Conservation (phyloP, 1,140 invertebrate species). For the Cherax quadricarinatus region DNA sequence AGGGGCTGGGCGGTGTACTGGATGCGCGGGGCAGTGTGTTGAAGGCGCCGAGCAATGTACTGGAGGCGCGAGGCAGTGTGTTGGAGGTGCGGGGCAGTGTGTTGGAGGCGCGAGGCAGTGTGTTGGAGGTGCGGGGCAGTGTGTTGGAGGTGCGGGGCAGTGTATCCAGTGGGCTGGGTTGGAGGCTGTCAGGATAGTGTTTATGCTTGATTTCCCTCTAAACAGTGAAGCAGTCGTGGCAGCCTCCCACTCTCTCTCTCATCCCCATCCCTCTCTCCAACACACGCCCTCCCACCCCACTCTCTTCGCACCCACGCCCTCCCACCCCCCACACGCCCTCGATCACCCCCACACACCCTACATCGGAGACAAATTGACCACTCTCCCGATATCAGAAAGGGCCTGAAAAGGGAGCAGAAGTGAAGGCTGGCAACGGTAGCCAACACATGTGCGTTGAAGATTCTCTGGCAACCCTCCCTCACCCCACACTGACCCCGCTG, state of each 20-base stretch:
- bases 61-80: background rate
- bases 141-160: background rate
- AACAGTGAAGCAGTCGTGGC: slow-evolving; percentile 42
- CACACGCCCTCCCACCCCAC: background rate
- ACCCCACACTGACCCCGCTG: background rate
- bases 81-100: background rate
- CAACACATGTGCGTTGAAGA: background rate
- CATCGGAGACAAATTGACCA: background rate
- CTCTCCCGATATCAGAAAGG: too few relatives aligned
- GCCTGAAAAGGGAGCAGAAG: background rate
- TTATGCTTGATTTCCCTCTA: slow-evolving; percentile 67
- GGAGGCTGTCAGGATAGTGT: slow-evolving; percentile 54
- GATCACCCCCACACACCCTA: background rate
- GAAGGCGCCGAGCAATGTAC: background rate
- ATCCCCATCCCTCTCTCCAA: slow-evolving; percentile 12
- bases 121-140: background rate
- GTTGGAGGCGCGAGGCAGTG: background rate
- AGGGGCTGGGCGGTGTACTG: too few relatives aligned
- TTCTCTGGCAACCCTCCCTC: slow-evolving; percentile 4
- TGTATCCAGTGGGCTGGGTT: slow-evolving; percentile 37
- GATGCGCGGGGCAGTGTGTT: background rate
- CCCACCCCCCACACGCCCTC: background rate
- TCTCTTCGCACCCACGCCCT: background rate
- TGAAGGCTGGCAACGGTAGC: too few relatives aligned
- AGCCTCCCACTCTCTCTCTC: slow-evolving; percentile 11